Evolutionary conservation across 2,113 vertebrate species (phyloP).

Genomic region (Gymnocephalus cernua): DNA sequence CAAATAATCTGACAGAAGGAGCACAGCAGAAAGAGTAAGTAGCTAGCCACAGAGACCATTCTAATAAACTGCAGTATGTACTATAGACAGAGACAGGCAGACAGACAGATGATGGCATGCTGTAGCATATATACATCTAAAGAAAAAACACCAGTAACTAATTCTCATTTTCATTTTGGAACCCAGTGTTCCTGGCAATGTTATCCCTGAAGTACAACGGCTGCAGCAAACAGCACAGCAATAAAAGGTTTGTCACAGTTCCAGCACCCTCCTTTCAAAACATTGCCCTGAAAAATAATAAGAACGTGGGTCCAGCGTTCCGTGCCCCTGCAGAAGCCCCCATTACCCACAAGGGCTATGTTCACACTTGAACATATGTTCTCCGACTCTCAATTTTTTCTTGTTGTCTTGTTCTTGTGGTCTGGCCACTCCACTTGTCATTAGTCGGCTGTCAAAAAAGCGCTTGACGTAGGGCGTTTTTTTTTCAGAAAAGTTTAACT

Average conservation of each 20-base stretch:
- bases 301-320: slow-evolving; percentile 19
- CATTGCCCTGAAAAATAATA: slow-evolving; percentile 22
- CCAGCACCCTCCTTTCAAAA: slow-evolving; percentile 4
- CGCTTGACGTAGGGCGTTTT: too few species aligned
- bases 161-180: slow-evolving; percentile 46
- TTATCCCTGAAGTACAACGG: slow-evolving; percentile 25
- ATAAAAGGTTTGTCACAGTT: slow-evolving; percentile 35
- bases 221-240: slow-evolving; percentile 31
- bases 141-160: slow-evolving; percentile 22
- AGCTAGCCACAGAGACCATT: slow-evolving; percentile 8
- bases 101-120: slow-evolving; percentile 24
- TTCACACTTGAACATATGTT: too few species aligned
- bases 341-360: not conserved
- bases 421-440: too few species aligned
- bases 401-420: too few species aligned
- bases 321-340: slow-evolving; percentile 1
- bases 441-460: too few species aligned
- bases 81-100: slow-evolving; percentile 11
- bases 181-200: slow-evolving; percentile 13
- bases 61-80: slow-evolving; percentile 19
- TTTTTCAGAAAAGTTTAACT: too few species aligned
- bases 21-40: slow-evolving; percentile 11
- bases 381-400: too few species aligned
- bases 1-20: slow-evolving; percentile 31
- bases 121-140: slow-evolving; percentile 21